Evolutionary conservation across 2,797 vertebrate genomes (phyloP).

Genomic region (Bradypodion pumilum): DNA sequence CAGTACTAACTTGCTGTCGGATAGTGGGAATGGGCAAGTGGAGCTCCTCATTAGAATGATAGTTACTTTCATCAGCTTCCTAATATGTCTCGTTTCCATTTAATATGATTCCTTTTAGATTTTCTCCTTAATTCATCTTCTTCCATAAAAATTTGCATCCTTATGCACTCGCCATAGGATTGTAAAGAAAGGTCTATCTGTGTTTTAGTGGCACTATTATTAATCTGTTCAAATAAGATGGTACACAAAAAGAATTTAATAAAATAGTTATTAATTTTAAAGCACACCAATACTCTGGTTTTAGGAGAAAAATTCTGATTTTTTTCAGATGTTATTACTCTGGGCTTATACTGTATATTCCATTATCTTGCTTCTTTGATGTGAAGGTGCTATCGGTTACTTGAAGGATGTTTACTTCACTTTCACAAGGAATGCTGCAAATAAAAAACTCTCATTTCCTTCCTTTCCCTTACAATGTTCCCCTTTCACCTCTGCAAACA

Average conservation of each 20-base stretch:
- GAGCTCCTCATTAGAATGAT: not conserved
- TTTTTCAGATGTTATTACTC: not conserved
- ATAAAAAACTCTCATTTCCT: not conserved
- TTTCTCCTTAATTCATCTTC: not conserved
- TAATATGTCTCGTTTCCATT: not conserved
- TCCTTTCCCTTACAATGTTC: not conserved
- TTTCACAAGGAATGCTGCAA: slow-evolving; percentile 15
- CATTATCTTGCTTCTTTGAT: slow-evolving; percentile 9
- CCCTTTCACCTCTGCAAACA: slow-evolving; percentile 20
- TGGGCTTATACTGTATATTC: slow-evolving; percentile 4
- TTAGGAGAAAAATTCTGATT: not conserved
- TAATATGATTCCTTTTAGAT: not conserved
- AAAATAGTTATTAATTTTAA: slow-evolving; percentile 8
- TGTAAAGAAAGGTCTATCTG: not conserved
- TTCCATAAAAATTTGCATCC: not conserved
- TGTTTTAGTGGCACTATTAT: not conserved
- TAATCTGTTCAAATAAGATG: not conserved
- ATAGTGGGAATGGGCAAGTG: no score
- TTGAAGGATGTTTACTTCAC: not conserved
- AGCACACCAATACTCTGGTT: not conserved
- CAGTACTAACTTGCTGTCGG: no score
- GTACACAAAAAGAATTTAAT: not conserved
- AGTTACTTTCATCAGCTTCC: not conserved
- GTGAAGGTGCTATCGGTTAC: not conserved
- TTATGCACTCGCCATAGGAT: not conserved